A percentile compares a stretch with the other conserved stretches of the same genome.
Conservation (phyloP, 2,113 vertebrate species). For the Macrotis lagotis region DNA sequence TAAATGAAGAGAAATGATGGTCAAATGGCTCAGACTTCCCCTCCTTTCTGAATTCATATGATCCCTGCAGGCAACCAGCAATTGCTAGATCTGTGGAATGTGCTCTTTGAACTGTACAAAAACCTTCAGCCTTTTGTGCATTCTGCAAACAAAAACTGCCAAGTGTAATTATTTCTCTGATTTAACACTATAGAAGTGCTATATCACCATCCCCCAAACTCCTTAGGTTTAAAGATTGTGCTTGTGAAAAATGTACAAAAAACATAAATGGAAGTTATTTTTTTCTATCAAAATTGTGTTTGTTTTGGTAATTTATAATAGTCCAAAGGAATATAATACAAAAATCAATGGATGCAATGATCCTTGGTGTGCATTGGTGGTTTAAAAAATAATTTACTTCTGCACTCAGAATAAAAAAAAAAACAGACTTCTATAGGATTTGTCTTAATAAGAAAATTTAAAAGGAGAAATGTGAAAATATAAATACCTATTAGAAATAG, state of each 20-base stretch:
- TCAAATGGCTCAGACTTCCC: slow-evolving; percentile 82
- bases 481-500: not conserved
- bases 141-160: slow-evolving; percentile 97
- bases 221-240: slow-evolving; percentile 52
- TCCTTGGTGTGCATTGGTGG: slow-evolving; percentile 60
- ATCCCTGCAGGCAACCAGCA: slow-evolving; percentile 93
- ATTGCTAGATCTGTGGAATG: slow-evolving; percentile 93
- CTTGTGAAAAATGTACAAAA: slow-evolving; percentile 51
- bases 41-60: slow-evolving; percentile 88
- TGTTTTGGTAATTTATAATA: slow-evolving; percentile 66
- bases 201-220: slow-evolving; percentile 61
- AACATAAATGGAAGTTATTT: slow-evolving; percentile 10
- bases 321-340: slow-evolving; percentile 55
- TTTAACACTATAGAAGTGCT: slow-evolving; percentile 89
- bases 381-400: slow-evolving; percentile 68
- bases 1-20: slow-evolving; percentile 53
- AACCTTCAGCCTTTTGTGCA: slow-evolving; percentile 89
- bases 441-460: slow-evolving; percentile 54
- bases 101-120: slow-evolving; percentile 97
- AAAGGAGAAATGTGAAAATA: not conserved
- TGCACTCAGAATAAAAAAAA: slow-evolving; percentile 62
- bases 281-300: slow-evolving; percentile 52
- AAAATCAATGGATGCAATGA: slow-evolving; percentile 59
- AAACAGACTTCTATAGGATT: slow-evolving; percentile 49
- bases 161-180: slow-evolving; percentile 92